Base-by-base conservation (phyloP, 2,113 vertebrate genomes). In the Speoplatyrhinus poulsoni region DNA sequence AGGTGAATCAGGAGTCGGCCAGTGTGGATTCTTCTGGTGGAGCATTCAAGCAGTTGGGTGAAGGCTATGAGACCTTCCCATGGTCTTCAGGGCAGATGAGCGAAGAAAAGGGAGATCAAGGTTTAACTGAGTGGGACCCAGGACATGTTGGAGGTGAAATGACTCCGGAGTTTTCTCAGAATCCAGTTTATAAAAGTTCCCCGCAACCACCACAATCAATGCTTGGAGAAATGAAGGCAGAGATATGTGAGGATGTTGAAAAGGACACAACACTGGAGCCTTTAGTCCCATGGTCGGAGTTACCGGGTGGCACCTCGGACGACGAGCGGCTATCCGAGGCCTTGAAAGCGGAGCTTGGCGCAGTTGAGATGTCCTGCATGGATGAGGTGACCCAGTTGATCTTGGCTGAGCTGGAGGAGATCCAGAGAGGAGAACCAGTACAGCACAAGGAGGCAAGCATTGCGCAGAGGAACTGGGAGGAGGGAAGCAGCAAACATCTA, bases 401-500 rank as follows among this genome's bases (percentile, higher is more conserved):
- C 33, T 82, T 77, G 65, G 72, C 57, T 8, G 88, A 89, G 59
- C 69, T 92, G 0, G 84, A 83, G 4, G 84, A 90, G 73, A 61
- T 90, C 1, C 88, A 88, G 46, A 70, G 11, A 26, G 79, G 64
- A 48, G 72, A 86, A 16, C 75, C 80, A 46, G 80, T 74, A 15
- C 52, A 75, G 16, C 71, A 53, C 19, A 76, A 76, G 19, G 55
- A 64, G 49, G 48, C 67, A 60, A 69, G 13, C 33, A 49, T n/a
- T 13, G 55, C 69, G 36, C 61, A 36, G 63, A 77, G 53, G 32
- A 19, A 46, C 10, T 4, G 4, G 17, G 67, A 72, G 47, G 72
- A 81, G 72, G 69, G 62, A 58, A 62, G 61, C 26, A 73, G 54
- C 1, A 16, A 11, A 50, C 79, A 93, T 58, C 75, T 98, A 78